phyloP scores from a whole-genome alignment of 2,888 invertebrate genomes.

The Alviniconcha strummeri region DNA sequence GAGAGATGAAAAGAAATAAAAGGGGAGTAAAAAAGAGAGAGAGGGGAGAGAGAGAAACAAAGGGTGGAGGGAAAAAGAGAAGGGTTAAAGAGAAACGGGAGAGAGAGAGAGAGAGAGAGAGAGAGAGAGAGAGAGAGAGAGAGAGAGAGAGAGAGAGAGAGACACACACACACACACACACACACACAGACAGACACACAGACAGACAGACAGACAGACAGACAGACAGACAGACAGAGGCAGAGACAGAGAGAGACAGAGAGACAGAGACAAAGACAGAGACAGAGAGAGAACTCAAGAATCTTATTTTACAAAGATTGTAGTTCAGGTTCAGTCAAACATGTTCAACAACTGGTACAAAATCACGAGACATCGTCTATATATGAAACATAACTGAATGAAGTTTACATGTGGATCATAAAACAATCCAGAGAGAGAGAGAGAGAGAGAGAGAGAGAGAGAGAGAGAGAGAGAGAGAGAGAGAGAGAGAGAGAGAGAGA shows the following conservation, averaged over 20 bases:
- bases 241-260: neutral
- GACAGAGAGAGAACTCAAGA: neutral
- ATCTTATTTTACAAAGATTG: too few relatives aligned
- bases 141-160: conserved; percentile 9
- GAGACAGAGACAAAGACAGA: neutral
- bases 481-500: too few relatives aligned
- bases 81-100: neutral
- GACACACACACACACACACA: neutral
- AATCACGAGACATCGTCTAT: too few relatives aligned
- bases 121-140: conserved; percentile 15
- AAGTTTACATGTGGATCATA: too few relatives aligned
- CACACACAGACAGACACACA: neutral
- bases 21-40: neutral
- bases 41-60: neutral
- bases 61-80: neutral
- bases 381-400: too few relatives aligned
- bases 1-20: neutral
- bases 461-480: too few relatives aligned
- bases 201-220: neutral
- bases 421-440: too few relatives aligned
- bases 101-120: conserved; percentile 4
- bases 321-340: too few relatives aligned
- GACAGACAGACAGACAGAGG: neutral
- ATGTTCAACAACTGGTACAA: too few relatives aligned
- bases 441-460: too few relatives aligned